Conservation (phyloP, 2,797 vertebrate species). For the Lates japonicus region DNA sequence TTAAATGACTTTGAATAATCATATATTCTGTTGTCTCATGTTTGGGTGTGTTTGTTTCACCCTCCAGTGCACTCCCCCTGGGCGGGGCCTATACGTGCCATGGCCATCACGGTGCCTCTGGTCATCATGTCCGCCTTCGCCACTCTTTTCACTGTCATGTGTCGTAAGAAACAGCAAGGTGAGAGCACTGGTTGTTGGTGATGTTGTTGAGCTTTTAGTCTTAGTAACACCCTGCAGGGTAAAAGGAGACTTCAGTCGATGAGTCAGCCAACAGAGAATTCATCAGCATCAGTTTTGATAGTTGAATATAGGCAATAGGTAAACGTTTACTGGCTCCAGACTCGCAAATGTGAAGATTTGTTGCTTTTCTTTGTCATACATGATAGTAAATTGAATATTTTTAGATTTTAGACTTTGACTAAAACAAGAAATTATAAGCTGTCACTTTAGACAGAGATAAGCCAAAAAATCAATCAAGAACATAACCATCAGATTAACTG, state of each 20-base stretch:
- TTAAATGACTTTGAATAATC: not conserved
- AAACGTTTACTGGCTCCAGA: too few species aligned
- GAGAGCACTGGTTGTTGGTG: too few species aligned
- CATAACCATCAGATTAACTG: not conserved
- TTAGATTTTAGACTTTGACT: too few species aligned
- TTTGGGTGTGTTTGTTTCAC: conserved; percentile 35
- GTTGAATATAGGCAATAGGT: too few species aligned
- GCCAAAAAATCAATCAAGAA: not conserved
- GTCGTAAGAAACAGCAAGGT: conserved; percentile 99
- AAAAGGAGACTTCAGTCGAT: not conserved
- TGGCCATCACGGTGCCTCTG: conserved; percentile 97
- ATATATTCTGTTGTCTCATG: not conserved
- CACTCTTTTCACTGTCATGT: conserved; percentile 98
- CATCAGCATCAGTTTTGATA: not conserved
- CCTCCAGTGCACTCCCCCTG: conserved; percentile 93
- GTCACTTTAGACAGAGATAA: too few species aligned
- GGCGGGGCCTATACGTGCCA: conserved; percentile 96
- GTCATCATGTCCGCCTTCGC: conserved; percentile 98
- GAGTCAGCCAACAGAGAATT: not conserved
- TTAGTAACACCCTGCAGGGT: too few species aligned
- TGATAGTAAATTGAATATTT: too few species aligned
- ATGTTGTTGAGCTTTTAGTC: too few species aligned
- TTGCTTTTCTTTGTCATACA: too few species aligned
- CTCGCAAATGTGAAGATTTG: too few species aligned
- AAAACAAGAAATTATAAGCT: too few species aligned